A percentile compares a stretch with the other conserved stretches of the same genome.
Evolutionary conservation across 2,888 invertebrate species (phyloP).

Genomic region (Himalopsyche tibetana): DNA sequence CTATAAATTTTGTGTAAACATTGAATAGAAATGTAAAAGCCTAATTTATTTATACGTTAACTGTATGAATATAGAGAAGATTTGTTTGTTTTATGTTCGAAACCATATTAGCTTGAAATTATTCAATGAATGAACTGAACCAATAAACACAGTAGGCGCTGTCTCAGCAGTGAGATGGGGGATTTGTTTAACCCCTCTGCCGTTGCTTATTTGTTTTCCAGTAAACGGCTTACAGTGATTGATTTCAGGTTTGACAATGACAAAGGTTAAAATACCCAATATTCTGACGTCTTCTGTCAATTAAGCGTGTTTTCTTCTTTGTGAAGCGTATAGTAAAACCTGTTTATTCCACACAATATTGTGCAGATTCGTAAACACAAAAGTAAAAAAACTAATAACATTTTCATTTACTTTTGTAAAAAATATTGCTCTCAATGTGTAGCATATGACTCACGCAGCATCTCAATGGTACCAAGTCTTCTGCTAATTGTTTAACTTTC

Average conservation of each 20-base stretch:
- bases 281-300: conserved; percentile 55
- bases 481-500: no score
- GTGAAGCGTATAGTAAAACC: not conserved
- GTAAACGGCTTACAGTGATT: conserved; percentile 47
- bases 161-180: conserved; percentile 24
- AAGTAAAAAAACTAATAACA: no score
- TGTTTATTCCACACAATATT: not conserved
- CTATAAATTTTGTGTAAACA: no score
- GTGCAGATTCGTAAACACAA: not conserved
- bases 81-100: not conserved
- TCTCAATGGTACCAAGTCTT: no score
- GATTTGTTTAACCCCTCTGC: not conserved
- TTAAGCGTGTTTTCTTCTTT: conserved; percentile 34
- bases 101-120: not conserved
- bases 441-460: no score
- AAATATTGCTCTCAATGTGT: no score
- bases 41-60: no score
- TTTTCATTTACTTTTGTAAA: no score
- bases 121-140: conserved; percentile 24
- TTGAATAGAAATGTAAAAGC: no score
- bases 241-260: conserved; percentile 55
- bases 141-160: conserved; percentile 3
- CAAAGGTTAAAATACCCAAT: conserved; percentile 48
- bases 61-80: no score
- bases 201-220: conserved; percentile 32